A percentile compares a stretch with the other conserved stretches of the same genome.
phyloP scores from a whole-genome alignment of 1,140 invertebrate genomes.

The Bombyx mandarina region DNA sequence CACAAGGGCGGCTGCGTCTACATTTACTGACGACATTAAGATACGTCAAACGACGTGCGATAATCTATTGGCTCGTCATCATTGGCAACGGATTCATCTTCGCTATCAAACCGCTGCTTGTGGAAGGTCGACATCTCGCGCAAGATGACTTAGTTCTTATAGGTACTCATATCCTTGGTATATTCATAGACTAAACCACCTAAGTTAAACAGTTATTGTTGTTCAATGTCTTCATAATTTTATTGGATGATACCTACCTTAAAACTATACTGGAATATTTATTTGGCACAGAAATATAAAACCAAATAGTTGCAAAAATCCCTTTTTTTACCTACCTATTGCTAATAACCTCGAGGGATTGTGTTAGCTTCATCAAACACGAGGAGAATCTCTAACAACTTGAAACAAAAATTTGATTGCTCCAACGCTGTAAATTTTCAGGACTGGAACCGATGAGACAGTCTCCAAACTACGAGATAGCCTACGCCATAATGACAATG shows the following conservation, averaged over 20 bases:
- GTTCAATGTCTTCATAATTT: no score
- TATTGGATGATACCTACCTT: not conserved
- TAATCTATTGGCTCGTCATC: slow-evolving; percentile 31
- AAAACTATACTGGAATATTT: no score
- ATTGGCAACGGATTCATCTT: slow-evolving; percentile 28
- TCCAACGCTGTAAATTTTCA: slow-evolving; percentile 11
- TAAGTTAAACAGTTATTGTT: no score
- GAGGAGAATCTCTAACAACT: no score
- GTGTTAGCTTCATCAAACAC: no score
- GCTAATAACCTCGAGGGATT: no score
- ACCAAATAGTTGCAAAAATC: no score
- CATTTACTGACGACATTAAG: slow-evolving; percentile 25
- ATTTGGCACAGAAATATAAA: no score
- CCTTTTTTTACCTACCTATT: no score
- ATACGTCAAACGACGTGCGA: slow-evolving; percentile 31
- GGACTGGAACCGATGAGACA: slow-evolving; percentile 38
- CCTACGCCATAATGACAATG: slow-evolving; percentile 8
- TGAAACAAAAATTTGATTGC: no score
- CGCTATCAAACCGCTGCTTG: slow-evolving; percentile 19
- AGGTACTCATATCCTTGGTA: slow-evolving; percentile 20
- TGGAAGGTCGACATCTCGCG: slow-evolving; percentile 33
- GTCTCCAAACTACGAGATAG: slow-evolving; percentile 43
- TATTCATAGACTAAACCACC: no score
- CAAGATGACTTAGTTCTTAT: slow-evolving; percentile 33
- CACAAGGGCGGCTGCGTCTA: slow-evolving; percentile 19